A percentile compares a stretch with the other conserved stretches of the same genome.
These are phyloP conservation scores for Electrophaes corylata DNA, from an alignment of 2,888 invertebrate species.

Conservation along the genomic window DNA sequence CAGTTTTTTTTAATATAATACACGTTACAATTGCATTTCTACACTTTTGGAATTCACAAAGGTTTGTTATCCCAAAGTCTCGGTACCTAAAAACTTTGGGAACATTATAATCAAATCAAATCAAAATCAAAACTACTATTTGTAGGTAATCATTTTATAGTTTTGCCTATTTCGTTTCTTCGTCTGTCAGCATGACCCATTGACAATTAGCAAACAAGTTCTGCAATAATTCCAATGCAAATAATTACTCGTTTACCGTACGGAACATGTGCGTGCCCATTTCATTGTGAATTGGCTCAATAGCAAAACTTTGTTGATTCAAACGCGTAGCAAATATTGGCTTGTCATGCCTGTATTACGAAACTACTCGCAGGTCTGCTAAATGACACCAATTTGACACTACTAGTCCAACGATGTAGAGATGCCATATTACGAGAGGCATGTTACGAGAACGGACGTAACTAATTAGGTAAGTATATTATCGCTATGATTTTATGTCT, in stretches of 20 bases:
- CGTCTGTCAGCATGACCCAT: neutral
- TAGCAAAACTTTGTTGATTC: constrained; percentile 39
- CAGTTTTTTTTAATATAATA: neutral
- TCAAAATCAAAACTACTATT: no score
- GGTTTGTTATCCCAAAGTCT: no score
- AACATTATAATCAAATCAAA: no score
- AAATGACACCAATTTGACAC: constrained; percentile 49
- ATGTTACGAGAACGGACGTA: constrained; percentile 32
- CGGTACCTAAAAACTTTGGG: no score
- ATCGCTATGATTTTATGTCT: constrained; percentile 24
- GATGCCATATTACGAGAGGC: constrained; percentile 30
- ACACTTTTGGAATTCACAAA: neutral
- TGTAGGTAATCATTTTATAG: no score
- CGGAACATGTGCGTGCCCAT: constrained; percentile 34
- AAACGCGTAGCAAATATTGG: constrained; percentile 47
- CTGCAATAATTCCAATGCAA: constrained; percentile 10
- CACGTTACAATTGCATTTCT: neutral
- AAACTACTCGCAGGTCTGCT: constrained; percentile 26
- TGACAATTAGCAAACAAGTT: neutral
- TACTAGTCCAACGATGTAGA: constrained; percentile 29
- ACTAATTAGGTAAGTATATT: constrained; percentile 8
- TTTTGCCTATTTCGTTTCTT: neutral
- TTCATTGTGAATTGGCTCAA: constrained; percentile 41
- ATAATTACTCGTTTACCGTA: constrained; percentile 9
- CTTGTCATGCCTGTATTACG: constrained; percentile 43